These are phyloP conservation scores for Smutsia temminckii DNA, from an alignment of 2,797 vertebrate genomes.

Conservation along the genomic window DNA sequence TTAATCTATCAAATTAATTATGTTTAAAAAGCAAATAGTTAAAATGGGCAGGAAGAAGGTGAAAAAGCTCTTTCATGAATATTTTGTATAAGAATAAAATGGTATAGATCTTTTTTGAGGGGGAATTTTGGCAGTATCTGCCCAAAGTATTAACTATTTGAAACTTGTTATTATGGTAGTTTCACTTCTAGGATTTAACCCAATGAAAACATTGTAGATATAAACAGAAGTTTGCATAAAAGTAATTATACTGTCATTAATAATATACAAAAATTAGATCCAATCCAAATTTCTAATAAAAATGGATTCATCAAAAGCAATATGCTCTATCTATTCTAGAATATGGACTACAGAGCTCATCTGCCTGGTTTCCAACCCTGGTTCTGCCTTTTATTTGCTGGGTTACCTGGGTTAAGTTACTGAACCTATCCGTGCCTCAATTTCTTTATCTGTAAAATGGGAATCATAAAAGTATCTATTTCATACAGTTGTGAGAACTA, in stretches of 20 bases:
- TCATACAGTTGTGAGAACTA: background rate
- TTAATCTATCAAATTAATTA: background rate
- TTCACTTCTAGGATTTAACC: background rate
- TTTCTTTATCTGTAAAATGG: conserved; percentile 6
- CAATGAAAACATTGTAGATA: background rate
- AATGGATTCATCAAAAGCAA: background rate
- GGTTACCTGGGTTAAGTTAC: background rate
- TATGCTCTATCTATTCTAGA: background rate
- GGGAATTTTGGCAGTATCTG: background rate
- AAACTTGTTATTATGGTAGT: background rate
- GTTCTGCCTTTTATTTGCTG: background rate
- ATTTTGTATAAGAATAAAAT: background rate
- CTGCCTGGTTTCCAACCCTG: background rate
- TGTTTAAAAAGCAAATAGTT: background rate
- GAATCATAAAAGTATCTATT: background rate
- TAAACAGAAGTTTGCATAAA: background rate
- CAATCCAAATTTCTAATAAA: background rate
- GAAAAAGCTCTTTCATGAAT: background rate
- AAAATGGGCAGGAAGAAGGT: background rate
- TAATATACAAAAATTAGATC: background rate
- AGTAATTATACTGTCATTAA: background rate
- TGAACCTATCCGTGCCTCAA: background rate
- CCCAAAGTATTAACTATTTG: background rate
- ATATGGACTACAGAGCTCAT: background rate
- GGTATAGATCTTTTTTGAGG: background rate